Percentiles rank a stretch among this genome's conserved stretches.
phyloP scores from a whole-genome alignment of 2,797 vertebrate genomes.

The Sebastes matsubarae region DNA sequence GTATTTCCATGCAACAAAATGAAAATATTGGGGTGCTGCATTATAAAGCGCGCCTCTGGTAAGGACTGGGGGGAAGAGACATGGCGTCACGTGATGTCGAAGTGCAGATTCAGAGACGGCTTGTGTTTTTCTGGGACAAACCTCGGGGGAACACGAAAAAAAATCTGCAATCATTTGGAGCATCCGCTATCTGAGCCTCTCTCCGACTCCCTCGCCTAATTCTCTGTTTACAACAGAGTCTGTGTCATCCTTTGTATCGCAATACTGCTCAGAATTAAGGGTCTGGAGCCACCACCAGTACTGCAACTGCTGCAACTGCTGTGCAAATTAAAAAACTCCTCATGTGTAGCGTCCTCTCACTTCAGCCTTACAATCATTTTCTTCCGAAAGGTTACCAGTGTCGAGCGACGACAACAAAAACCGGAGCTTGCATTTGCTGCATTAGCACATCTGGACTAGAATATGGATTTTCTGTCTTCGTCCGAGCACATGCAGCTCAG shows the following conservation, averaged over 20 bases:
- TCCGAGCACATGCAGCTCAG: not conserved
- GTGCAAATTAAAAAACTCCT: not conserved
- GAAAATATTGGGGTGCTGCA: not conserved
- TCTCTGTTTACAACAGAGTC: slow-evolving; percentile 8
- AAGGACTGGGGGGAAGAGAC: not conserved
- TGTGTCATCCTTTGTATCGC: slow-evolving; percentile 8
- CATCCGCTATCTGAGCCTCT: slow-evolving; percentile 20
- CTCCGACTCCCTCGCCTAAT: slow-evolving; percentile 4
- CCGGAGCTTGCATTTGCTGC: not conserved
- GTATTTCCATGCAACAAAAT: not conserved
- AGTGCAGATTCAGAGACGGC: slow-evolving; percentile 27
- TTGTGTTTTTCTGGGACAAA: slow-evolving; percentile 78
- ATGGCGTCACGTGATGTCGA: slow-evolving; percentile 12
- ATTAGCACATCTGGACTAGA: slow-evolving; percentile 11
- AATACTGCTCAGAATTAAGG: not conserved
- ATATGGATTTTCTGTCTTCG: slow-evolving; percentile 33
- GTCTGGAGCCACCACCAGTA: not conserved
- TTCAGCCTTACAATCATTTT: not conserved
- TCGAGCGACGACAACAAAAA: not conserved
- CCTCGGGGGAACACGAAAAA: slow-evolving; percentile 31
- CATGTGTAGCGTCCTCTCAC: not conserved
- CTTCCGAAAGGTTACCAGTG: not conserved
- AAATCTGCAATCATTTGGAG: slow-evolving; percentile 45
- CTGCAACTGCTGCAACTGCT: not conserved
- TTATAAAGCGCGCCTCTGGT: not conserved